Percentiles rank a stretch among this genome's conserved stretches.
phyloP scores from a whole-genome alignment of 2,888 invertebrate genomes.

The Ochropacha duplaris region DNA sequence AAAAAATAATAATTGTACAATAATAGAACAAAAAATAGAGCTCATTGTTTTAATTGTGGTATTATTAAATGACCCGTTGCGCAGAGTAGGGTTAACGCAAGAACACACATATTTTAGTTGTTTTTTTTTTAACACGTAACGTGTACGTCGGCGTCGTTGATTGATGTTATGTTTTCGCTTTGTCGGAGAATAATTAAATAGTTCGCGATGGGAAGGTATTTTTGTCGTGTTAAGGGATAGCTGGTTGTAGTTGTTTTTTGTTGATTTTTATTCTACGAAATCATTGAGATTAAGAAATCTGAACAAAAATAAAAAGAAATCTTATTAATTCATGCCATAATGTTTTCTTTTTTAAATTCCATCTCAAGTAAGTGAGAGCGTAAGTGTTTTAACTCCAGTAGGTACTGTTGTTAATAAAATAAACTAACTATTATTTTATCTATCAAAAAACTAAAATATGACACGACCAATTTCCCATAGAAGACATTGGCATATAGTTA shows the following conservation, averaged over 20 bases:
- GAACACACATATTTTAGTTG: slow-evolving; percentile 26
- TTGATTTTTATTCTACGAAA: not conserved
- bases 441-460: too few species aligned
- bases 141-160: slow-evolving; percentile 46
- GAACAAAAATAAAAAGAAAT: too few species aligned
- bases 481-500: too few species aligned
- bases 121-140: slow-evolving; percentile 25
- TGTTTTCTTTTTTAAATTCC: too few species aligned
- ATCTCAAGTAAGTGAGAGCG: too few species aligned
- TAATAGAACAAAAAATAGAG: not conserved
- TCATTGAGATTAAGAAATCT: too few species aligned
- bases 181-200: slow-evolving; percentile 65
- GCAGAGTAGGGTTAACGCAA: slow-evolving; percentile 36
- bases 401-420: too few species aligned
- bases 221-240: slow-evolving; percentile 14
- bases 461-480: too few species aligned
- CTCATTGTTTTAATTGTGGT: slow-evolving; percentile 32
- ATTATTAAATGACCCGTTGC: slow-evolving; percentile 43
- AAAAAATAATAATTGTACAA: not conserved
- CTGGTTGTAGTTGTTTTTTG: not conserved
- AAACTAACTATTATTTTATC: too few species aligned
- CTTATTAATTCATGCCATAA: too few species aligned
- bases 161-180: slow-evolving; percentile 61
- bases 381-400: too few species aligned
- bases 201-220: slow-evolving; percentile 27